Conservation (phyloP, 2,113 vertebrate genomes). For the Melanostigma gelatinosum region DNA sequence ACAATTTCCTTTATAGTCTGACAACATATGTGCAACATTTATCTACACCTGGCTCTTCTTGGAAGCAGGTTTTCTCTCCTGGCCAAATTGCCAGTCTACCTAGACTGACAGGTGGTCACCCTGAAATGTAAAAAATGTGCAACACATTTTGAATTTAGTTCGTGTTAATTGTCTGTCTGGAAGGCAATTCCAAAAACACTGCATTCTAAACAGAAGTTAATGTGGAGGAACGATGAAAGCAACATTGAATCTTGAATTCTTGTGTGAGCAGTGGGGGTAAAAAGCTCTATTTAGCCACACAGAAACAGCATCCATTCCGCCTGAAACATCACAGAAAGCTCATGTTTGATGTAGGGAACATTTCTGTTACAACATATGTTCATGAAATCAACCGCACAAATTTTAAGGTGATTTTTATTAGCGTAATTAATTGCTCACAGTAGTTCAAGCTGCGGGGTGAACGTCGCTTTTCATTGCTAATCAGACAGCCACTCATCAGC, state of each 20-base stretch:
- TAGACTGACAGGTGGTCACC: conserved; percentile 76
- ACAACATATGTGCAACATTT: conserved; percentile 71
- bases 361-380: conserved; percentile 21
- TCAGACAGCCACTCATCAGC: conserved; percentile 68
- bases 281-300: neutral
- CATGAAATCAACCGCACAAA: conserved; percentile 43
- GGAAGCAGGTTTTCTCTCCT: conserved; percentile 50
- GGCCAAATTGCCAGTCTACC: conserved; percentile 57
- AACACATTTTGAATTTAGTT: conserved; percentile 69
- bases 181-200: conserved; percentile 28
- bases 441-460: conserved; percentile 52
- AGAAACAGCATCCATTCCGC: neutral
- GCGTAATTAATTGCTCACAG: conserved; percentile 58
- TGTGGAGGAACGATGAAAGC: conserved; percentile 16
- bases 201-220: conserved; percentile 48
- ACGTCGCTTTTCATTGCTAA: conserved; percentile 51
- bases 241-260: neutral
- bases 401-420: conserved; percentile 51
- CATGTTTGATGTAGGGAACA: conserved; percentile 9
- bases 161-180: conserved; percentile 51
- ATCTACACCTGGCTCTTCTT: conserved; percentile 67
- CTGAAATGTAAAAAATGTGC: conserved; percentile 65
- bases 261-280: neutral
- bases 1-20: conserved; percentile 49
- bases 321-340: neutral